phyloP scores from a whole-genome alignment of 2,113 vertebrate genomes.

The Chaetodon auriga region DNA sequence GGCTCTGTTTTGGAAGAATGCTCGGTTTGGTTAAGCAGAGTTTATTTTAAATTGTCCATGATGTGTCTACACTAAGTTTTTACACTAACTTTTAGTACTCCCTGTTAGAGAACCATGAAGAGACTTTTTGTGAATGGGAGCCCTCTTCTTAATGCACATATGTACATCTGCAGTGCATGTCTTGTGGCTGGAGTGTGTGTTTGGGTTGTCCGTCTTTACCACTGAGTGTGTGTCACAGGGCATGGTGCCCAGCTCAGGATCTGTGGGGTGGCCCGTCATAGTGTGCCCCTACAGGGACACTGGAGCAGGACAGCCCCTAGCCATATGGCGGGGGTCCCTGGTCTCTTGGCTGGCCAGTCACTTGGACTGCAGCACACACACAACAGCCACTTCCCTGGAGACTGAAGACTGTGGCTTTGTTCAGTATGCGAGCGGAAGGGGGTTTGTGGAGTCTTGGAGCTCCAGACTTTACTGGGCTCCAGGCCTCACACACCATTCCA shows the following conservation, averaged over 20 bases:
- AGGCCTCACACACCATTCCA: slow-evolving; percentile 3
- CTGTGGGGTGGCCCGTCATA: slow-evolving; percentile 26
- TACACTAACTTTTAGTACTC: not conserved
- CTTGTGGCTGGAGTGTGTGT: not conserved
- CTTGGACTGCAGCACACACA: slow-evolving; percentile 33
- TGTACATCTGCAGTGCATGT: slow-evolving; percentile 26
- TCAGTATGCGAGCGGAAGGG: slow-evolving; percentile 4
- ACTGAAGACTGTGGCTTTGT: slow-evolving; percentile 22
- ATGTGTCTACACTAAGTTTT: slow-evolving; percentile 17
- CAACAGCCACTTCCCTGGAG: slow-evolving; percentile 31
- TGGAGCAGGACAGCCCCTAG: slow-evolving; percentile 31
- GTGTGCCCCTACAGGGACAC: slow-evolving; percentile 48
- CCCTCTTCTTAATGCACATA: slow-evolving; percentile 7
- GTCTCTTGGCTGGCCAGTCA: slow-evolving; percentile 45
- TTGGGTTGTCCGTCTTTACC: slow-evolving; percentile 12
- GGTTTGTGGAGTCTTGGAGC: slow-evolving; percentile 16
- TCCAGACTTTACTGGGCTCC: not conserved
- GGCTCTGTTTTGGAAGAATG: slow-evolving; percentile 8
- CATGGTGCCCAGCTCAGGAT: slow-evolving; percentile 39
- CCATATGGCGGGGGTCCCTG: slow-evolving; percentile 55
- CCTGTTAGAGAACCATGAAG: not conserved
- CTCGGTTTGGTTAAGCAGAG: slow-evolving; percentile 13
- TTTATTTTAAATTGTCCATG: slow-evolving; percentile 36
- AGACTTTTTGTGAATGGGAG: slow-evolving; percentile 3
- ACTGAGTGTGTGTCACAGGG: slow-evolving; percentile 24